Evolutionary conservation across 2,797 vertebrate genomes (phyloP).

Genomic region (Pyrocephalus nanus): DNA sequence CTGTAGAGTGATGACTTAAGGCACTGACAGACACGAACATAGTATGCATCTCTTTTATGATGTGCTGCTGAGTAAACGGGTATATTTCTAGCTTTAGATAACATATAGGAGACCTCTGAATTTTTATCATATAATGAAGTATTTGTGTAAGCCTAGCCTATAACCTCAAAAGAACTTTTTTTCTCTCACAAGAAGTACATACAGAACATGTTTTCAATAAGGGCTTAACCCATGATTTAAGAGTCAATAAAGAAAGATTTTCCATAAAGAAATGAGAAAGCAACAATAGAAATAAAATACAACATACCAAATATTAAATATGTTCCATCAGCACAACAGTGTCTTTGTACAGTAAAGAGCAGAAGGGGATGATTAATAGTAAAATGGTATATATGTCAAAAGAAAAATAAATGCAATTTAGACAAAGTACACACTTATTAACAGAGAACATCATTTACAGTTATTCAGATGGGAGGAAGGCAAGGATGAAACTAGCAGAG

Average conservation of each 20-base stretch:
- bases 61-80: constrained; percentile 72
- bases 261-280: constrained; percentile 56
- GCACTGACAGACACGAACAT: constrained; percentile 71
- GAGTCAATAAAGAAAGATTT: constrained; percentile 55
- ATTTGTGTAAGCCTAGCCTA: constrained; percentile 52
- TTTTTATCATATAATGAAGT: constrained; percentile 57
- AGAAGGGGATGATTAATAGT: constrained; percentile 52
- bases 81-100: constrained; percentile 73
- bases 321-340: constrained; percentile 28
- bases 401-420: constrained; percentile 64
- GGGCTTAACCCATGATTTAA: constrained; percentile 62
- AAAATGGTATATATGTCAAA: constrained; percentile 39
- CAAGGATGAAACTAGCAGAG: constrained; percentile 36
- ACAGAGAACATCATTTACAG: constrained; percentile 58
- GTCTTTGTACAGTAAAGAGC: constrained; percentile 37
- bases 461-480: constrained; percentile 48
- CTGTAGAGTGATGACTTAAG: constrained; percentile 73
- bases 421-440: constrained; percentile 64
- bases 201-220: constrained; percentile 52
- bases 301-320: constrained; percentile 46
- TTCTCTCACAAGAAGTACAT: constrained; percentile 11
- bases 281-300: constrained; percentile 59
- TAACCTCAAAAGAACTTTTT: constrained; percentile 55
- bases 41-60: constrained; percentile 74
- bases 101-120: constrained; percentile 67